phyloP scores from a whole-genome alignment of 2,113 vertebrate genomes.

The Tetrao urogallus region DNA sequence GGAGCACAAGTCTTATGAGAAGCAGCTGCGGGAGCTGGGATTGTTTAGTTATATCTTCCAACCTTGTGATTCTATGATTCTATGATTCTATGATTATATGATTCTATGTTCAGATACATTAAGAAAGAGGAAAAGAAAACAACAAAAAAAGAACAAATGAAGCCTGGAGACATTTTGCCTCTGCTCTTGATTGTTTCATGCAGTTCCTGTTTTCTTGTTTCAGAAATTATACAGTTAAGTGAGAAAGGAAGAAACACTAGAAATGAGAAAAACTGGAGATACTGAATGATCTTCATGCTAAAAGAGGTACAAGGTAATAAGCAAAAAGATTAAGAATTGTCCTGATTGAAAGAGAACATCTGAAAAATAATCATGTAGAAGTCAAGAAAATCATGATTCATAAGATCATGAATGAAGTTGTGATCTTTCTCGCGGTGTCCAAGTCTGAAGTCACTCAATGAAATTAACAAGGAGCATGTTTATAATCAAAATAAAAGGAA shows the following conservation, averaged over 20 bases:
- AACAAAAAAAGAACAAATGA: neutral
- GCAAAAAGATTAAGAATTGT: neutral
- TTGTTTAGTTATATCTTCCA: too few relatives aligned
- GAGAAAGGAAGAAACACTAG: neutral
- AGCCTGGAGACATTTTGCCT: neutral
- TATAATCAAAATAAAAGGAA: conserved; percentile 2
- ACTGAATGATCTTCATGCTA: neutral
- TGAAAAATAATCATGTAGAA: neutral
- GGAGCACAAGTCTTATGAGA: too few relatives aligned
- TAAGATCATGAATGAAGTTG: neutral
- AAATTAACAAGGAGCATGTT: neutral
- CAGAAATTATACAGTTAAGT: neutral
- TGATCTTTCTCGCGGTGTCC: neutral
- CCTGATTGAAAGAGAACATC: neutral
- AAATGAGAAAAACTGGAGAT: neutral
- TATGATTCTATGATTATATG: too few relatives aligned
- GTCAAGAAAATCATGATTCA: neutral
- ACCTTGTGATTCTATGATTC: too few relatives aligned
- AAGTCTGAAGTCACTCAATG: neutral
- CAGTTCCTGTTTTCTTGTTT: neutral
- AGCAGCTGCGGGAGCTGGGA: too few relatives aligned
- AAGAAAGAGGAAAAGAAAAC: neutral
- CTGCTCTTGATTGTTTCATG: neutral
- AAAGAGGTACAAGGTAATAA: neutral
- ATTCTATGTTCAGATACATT: neutral